A percentile compares a stretch with the other conserved stretches of the same genome.
Conservation (phyloP, 2,797 vertebrate species). For the Myotis planiceps region DNA sequence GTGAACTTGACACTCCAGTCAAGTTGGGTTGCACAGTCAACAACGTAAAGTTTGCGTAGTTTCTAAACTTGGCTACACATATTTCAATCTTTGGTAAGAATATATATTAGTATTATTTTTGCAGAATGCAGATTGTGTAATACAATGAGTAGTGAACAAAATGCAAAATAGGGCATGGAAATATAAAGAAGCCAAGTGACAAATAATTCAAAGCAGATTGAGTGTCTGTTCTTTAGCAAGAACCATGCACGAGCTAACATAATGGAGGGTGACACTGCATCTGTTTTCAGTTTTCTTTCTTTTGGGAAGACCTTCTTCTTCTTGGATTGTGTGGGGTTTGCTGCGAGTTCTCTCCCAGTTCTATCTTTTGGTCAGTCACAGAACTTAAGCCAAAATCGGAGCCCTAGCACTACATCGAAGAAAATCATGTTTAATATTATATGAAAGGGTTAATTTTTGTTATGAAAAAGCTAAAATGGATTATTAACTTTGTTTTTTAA, state of each 20-base stretch:
- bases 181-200: constrained; percentile 80
- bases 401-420: neutral
- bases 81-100: constrained; percentile 34
- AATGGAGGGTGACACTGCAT: constrained; percentile 78
- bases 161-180: constrained; percentile 77
- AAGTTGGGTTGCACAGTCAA: constrained; percentile 54
- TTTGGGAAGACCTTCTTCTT: constrained; percentile 76
- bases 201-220: constrained; percentile 81
- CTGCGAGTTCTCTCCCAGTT: constrained; percentile 55
- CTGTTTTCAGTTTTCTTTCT: constrained; percentile 80
- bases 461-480: neutral
- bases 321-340: constrained; percentile 49
- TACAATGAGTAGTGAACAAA: constrained; percentile 75
- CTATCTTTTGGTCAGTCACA: constrained; percentile 34
- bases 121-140: constrained; percentile 73
- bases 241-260: constrained; percentile 68
- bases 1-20: constrained; percentile 31
- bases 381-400: constrained; percentile 21
- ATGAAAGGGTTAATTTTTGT: neutral
- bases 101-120: constrained; percentile 69
- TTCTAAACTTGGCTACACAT: constrained; percentile 57
- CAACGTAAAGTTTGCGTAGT: constrained; percentile 34
- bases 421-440: neutral
- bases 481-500: neutral
- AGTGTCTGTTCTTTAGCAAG: constrained; percentile 76